Conservation (phyloP, 2,888 invertebrate species). For the Plusia festucae region DNA sequence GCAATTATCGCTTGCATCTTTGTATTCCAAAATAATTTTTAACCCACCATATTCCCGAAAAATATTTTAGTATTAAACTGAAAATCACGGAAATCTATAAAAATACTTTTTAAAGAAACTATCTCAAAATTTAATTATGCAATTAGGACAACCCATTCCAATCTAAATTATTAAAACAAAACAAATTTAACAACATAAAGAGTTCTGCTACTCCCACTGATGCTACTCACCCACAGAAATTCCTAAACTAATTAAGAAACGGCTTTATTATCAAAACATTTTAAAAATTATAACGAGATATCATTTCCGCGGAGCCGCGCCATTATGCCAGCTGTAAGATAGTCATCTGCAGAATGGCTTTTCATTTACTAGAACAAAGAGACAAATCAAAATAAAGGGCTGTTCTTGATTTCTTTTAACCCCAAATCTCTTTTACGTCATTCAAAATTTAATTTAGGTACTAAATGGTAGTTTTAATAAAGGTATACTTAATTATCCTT, state of each 20-base stretch:
- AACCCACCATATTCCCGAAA: not conserved
- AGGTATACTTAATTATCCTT: constrained; percentile 38
- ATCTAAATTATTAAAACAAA: not conserved
- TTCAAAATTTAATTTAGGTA: constrained; percentile 70
- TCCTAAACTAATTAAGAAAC: constrained; percentile 40
- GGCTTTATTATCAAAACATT: constrained; percentile 50
- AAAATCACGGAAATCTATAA: too few relatives aligned
- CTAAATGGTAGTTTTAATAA: constrained; percentile 46
- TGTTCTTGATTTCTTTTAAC: constrained; percentile 73
- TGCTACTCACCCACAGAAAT: constrained; percentile 8
- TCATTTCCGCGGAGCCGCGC: constrained; percentile 57
- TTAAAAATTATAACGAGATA: constrained; percentile 64
- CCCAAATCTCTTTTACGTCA: constrained; percentile 66
- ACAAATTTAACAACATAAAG: not conserved
- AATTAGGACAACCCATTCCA: too few relatives aligned
- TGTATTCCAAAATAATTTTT: too few relatives aligned
- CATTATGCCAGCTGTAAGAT: constrained; percentile 65
- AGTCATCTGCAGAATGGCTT: constrained; percentile 75
- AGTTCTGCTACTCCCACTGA: not conserved
- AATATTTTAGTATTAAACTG: too few relatives aligned
- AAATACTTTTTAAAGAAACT: too few relatives aligned
- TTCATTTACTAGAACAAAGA: constrained; percentile 78
- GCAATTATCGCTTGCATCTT: too few relatives aligned
- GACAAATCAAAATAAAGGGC: constrained; percentile 79
- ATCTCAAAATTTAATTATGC: too few relatives aligned